Evolutionary conservation across 2,888 invertebrate species (phyloP).

Genomic region (Allophyes oxyacanthae): DNA sequence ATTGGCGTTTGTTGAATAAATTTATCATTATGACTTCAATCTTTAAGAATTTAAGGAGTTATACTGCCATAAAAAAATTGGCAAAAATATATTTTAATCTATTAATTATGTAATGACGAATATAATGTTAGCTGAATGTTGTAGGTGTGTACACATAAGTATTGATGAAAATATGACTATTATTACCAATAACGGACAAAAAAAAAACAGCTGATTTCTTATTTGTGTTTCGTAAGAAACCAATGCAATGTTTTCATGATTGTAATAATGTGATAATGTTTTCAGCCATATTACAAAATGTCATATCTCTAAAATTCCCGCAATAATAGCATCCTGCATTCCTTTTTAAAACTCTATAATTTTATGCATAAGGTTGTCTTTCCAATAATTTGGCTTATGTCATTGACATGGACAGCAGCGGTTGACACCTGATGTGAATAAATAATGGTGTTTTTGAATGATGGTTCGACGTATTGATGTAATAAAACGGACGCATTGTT

Average conservation of each 20-base stretch:
- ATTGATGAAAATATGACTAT: no score
- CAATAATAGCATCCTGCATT: background rate
- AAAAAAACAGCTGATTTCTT: conserved; percentile 1
- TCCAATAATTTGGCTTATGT: conserved; percentile 10
- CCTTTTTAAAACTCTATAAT: background rate
- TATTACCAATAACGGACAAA: no score
- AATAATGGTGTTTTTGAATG: conserved; percentile 50
- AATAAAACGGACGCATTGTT: conserved; percentile 54
- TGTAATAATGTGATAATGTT: no score
- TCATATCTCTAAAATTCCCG: conserved; percentile 2
- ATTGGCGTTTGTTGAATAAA: background rate
- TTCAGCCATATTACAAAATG: no score
- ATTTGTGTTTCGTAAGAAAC: background rate
- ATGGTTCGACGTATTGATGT: conserved; percentile 59
- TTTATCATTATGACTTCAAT: background rate
- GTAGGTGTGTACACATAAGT: background rate
- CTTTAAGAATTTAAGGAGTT: background rate
- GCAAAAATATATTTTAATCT: no score
- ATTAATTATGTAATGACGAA: no score
- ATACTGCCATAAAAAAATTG: no score
- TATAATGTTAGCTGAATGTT: no score
- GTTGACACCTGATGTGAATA: conserved; percentile 56
- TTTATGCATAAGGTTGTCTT: conserved; percentile 7
- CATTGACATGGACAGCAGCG: conserved; percentile 28
- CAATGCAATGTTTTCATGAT: conserved; percentile 7